Evolutionary conservation across 64 coral and sea anemone species (phyloP).

Genomic region (Trachythela sp.): DNA sequence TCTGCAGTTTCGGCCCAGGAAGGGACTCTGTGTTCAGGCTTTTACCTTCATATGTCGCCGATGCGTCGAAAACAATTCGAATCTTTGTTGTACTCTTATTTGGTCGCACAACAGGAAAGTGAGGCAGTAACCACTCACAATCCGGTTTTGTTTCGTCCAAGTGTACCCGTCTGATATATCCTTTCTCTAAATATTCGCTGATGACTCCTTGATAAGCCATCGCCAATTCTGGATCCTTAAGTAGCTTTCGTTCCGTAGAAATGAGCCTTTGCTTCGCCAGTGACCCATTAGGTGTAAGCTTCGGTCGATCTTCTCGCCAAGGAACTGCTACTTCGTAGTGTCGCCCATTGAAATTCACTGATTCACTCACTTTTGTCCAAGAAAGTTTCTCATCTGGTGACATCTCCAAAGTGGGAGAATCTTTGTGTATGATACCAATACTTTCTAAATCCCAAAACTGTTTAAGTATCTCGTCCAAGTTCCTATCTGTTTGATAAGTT

Average conservation of each 20-base stretch:
- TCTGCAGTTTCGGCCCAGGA: no score
- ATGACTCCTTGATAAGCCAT: slow-evolving; percentile 50
- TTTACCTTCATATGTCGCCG: background rate
- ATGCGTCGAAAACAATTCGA: slow-evolving; percentile 15
- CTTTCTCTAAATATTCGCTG: slow-evolving; percentile 54
- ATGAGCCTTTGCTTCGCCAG: slow-evolving; percentile 40
- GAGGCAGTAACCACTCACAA: slow-evolving; percentile 27
- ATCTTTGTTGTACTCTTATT: background rate
- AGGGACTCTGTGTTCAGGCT: slow-evolving; percentile 18
- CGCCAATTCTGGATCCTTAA: slow-evolving; percentile 41
- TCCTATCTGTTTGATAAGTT: background rate
- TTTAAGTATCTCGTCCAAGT: slow-evolving; percentile 23
- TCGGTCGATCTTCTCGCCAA: slow-evolving; percentile 44
- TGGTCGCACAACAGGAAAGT: slow-evolving; percentile 26
- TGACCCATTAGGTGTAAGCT: slow-evolving; percentile 32
- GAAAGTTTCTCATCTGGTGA: slow-evolving; percentile 44
- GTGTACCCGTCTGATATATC: slow-evolving; percentile 16
- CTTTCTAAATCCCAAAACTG: slow-evolving; percentile 57
- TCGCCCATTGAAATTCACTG: background rate
- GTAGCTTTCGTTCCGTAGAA: slow-evolving; percentile 44
- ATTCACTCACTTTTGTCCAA: slow-evolving; percentile 20
- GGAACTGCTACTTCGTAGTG: slow-evolving; percentile 41
- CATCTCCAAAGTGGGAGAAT: background rate
- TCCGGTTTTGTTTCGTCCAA: background rate
- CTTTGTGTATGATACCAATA: slow-evolving; percentile 34